A percentile compares a stretch with the other conserved stretches of the same genome.
Evolutionary conservation across 2,888 invertebrate species (phyloP).

Genomic region (Tyria jacobaeae): DNA sequence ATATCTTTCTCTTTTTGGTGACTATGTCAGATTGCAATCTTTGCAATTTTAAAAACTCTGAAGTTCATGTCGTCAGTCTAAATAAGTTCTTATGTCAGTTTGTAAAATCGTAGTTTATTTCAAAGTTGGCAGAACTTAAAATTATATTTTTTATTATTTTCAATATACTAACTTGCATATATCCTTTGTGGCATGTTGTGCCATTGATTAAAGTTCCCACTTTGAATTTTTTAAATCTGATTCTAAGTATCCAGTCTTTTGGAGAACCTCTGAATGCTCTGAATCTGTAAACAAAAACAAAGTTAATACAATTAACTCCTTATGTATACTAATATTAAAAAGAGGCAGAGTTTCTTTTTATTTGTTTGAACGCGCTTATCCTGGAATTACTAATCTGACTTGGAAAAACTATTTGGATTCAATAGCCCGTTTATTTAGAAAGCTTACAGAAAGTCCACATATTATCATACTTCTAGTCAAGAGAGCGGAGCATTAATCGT

Average conservation of each 20-base stretch:
- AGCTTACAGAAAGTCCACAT: too few species aligned
- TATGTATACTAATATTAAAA: too few species aligned
- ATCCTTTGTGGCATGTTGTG: conserved; percentile 95
- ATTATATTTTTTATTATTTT: not conserved
- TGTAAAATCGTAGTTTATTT: too few species aligned
- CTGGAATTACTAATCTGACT: too few species aligned
- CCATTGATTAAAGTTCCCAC: conserved; percentile 95
- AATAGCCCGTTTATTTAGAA: too few species aligned
- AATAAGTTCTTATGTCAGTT: too few species aligned
- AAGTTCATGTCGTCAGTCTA: not conserved
- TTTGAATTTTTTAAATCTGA: conserved; percentile 97
- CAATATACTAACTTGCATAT: conserved; percentile 90
- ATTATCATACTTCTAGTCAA: too few species aligned
- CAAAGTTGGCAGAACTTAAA: too few species aligned
- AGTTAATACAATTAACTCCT: conserved; percentile 10
- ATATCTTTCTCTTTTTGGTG: not conserved
- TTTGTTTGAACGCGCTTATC: too few species aligned
- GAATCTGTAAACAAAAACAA: conserved; percentile 85
- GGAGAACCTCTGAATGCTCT: conserved; percentile 95
- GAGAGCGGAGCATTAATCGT: too few species aligned
- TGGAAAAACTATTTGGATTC: too few species aligned
- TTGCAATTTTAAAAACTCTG: not conserved
- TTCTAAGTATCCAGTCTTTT: conserved; percentile 95
- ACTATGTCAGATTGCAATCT: not conserved
- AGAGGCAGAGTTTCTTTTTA: too few species aligned